Base-by-base conservation (phyloP, 92 coral and sea anemone genomes). In the Palythoa grandis region DNA sequence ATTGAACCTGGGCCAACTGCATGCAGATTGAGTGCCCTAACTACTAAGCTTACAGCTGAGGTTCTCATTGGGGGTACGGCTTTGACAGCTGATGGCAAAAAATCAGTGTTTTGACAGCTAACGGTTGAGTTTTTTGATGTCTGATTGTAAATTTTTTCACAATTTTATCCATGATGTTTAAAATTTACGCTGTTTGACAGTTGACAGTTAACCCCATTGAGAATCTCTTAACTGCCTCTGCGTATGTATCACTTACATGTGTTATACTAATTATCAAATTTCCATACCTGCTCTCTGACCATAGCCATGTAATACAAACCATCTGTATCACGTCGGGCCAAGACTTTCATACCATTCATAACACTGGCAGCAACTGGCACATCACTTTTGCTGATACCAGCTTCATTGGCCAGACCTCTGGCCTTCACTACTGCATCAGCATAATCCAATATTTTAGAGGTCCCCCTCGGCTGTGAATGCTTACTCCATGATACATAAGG, bases 351-450 rank as follows among this genome's bases (percentile, higher is more conserved):
- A 1, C 98, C 99, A 69, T 89, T 95, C 95, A 97, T 95, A 8
- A 97, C 78, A 39, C 97, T 90, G 66, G 97, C 96, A 57, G 99
- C 99, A 6, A 97, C 93, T 20, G 99, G 99, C 1, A 94, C 96
- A 80, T 65, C 87, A 53, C 88, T 89, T 57, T 88, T 84, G 17
- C 84, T 74, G 12, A 77, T 76, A 19, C 90, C 87, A 68, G 86
- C 88, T 57, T 93, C 91, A 69, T 88, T 83, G 5, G 98, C 93
- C 82, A 97, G 89, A 40, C 99, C 99, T 76, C 97, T 90, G 3
- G 99, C 96, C 66, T 97, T 93, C 80, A 95, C 76, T 11, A 97
- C 96, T 22, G 99, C 92, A 60, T 97, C 99, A 12, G 98, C 98
- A 87, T 97, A 97, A 78, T 95, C 93, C 67, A 97, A 66, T 68